These are phyloP conservation scores for Ceratina calcarata DNA, from an alignment of 1,140 invertebrate genomes.

Conservation along the genomic window DNA sequence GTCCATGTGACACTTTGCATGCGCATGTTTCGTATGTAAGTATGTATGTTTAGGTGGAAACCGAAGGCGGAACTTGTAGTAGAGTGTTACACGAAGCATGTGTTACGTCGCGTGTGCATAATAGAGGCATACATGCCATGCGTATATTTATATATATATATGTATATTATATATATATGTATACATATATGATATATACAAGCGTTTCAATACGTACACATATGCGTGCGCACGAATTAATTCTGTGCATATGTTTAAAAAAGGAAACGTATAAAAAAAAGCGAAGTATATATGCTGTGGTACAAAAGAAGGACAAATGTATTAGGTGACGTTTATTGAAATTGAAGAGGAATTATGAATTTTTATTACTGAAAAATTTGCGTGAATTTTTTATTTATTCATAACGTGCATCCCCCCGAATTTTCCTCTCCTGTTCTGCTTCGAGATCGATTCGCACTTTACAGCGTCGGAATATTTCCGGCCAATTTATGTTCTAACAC, in stretches of 20 bases:
- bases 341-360: slow-evolving; percentile 78
- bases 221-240: slow-evolving; percentile 31
- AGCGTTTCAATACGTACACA: background rate
- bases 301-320: slow-evolving; percentile 78
- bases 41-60: slow-evolving; percentile 9
- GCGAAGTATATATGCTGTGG: slow-evolving; percentile 70
- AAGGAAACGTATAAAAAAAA: slow-evolving; percentile 34
- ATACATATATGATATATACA: background rate
- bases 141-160: background rate
- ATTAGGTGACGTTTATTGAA: slow-evolving; percentile 77
- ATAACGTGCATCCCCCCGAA: slow-evolving; percentile 4
- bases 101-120: slow-evolving; percentile 32
- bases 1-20: slow-evolving; percentile 52
- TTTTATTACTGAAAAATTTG: slow-evolving; percentile 74
- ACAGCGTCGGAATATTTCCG: too few species aligned
- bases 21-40: slow-evolving; percentile 50
- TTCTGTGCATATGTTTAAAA: slow-evolving; percentile 70
- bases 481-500: too few species aligned
- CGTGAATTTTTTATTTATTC: slow-evolving; percentile 49
- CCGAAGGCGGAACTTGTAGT: slow-evolving; percentile 31
- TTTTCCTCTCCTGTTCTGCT: slow-evolving; percentile 11
- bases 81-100: slow-evolving; percentile 8
- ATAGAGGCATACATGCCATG: slow-evolving; percentile 26
- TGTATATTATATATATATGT: slow-evolving; percentile 1
- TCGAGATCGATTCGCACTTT: background rate